These are phyloP conservation scores for Bombus breviceps DNA, from an alignment of 1,140 invertebrate species.

Conservation along the genomic window DNA sequence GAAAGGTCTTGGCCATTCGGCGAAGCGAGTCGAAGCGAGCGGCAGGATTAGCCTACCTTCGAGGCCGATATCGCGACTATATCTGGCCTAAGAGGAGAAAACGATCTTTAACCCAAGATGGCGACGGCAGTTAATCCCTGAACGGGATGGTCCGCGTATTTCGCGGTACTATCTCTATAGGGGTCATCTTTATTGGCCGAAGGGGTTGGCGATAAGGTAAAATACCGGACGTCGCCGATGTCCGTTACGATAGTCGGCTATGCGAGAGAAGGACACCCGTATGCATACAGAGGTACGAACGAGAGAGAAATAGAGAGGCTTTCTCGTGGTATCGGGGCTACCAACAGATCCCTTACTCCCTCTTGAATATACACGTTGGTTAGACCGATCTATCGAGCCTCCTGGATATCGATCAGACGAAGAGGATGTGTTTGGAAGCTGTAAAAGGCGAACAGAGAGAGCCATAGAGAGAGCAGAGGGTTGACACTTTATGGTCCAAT, in stretches of 20 bases:
- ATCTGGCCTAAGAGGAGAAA: slow-evolving; percentile 57
- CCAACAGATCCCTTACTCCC: slow-evolving; percentile 44
- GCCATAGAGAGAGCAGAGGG: slow-evolving; percentile 11
- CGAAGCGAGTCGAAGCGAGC: slow-evolving; percentile 3
- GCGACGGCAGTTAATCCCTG: slow-evolving; percentile 73
- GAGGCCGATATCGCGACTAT: slow-evolving; percentile 54
- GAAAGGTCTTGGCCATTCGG: neutral
- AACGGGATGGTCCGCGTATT: slow-evolving; percentile 71
- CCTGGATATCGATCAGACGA: slow-evolving; percentile 38
- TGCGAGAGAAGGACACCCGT: slow-evolving; percentile 17
- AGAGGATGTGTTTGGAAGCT: neutral
- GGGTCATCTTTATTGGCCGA: slow-evolving; percentile 77
- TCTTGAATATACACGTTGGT: slow-evolving; percentile 35
- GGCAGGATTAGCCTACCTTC: slow-evolving; percentile 54
- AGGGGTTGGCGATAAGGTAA: slow-evolving; percentile 74
- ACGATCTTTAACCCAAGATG: slow-evolving; percentile 70
- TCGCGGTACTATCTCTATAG: slow-evolving; percentile 72
- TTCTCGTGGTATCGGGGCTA: slow-evolving; percentile 37
- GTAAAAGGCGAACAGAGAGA: slow-evolving; percentile 25
- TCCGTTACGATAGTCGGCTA: slow-evolving; percentile 65
- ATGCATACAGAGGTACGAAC: neutral
- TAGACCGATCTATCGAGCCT: slow-evolving; percentile 37
- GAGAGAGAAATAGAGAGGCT: slow-evolving; percentile 16
- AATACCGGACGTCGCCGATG: slow-evolving; percentile 71
- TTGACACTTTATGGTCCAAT: slow-evolving; percentile 45